Conservation (phyloP, 2,113 vertebrate genomes). For the Otus sunia region DNA sequence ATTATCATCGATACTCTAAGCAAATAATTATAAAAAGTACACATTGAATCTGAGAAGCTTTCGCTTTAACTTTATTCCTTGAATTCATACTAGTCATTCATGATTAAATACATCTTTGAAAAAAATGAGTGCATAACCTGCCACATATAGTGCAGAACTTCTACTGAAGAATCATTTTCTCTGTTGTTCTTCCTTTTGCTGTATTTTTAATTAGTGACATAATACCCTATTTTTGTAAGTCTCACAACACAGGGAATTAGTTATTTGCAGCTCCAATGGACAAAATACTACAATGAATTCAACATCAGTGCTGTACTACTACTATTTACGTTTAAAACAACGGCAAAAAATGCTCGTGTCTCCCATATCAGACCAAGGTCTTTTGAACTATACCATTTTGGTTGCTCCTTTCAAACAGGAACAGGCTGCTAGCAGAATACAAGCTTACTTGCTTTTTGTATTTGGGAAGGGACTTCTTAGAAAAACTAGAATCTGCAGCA, state of each 20-base stretch:
- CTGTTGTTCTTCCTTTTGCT: neutral
- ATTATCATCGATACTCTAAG: neutral
- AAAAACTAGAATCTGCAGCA: neutral
- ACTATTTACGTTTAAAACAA: neutral
- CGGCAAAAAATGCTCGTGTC: neutral
- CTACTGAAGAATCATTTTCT: neutral
- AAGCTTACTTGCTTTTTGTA: neutral
- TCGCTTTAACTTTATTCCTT: neutral
- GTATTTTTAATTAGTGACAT: neutral
- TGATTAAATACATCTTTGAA: neutral
- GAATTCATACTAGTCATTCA: neutral
- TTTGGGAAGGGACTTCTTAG: neutral
- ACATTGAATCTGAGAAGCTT: neutral
- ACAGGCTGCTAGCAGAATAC: neutral
- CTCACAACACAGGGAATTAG: neutral
- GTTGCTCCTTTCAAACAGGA: neutral
- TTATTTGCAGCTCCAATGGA: neutral
- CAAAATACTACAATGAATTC: neutral
- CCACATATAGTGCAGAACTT: neutral
- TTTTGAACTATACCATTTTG: neutral
- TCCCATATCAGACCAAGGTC: neutral
- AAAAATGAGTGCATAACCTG: neutral
- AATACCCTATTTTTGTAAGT: neutral
- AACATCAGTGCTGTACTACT: neutral
- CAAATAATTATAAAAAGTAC: neutral